phyloP scores from a whole-genome alignment of 2,797 vertebrate genomes.

The Discoglossus pictus region DNA sequence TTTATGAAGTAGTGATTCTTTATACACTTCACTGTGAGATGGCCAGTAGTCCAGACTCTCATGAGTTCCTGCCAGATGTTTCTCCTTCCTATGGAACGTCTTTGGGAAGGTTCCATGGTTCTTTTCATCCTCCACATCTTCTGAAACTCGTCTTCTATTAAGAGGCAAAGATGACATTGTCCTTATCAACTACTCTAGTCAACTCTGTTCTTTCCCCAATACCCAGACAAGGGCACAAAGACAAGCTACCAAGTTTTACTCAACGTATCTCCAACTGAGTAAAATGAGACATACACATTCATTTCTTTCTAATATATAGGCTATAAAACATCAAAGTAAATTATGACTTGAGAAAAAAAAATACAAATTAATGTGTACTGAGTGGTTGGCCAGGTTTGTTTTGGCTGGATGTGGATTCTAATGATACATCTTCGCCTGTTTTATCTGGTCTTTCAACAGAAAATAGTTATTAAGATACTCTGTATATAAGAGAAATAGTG shows the following conservation, averaged over 20 bases:
- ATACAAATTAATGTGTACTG: conserved; percentile 8
- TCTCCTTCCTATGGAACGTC: conserved; percentile 20
- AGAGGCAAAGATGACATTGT: conserved; percentile 37
- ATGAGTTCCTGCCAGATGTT: conserved; percentile 8
- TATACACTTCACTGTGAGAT: conserved; percentile 55
- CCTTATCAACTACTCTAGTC: neutral
- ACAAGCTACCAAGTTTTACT: too few relatives aligned
- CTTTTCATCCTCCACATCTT: conserved; percentile 19
- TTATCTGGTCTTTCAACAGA: conserved; percentile 37
- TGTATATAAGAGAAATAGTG: neutral
- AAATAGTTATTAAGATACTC: conserved; percentile 16
- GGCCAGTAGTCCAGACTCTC: conserved; percentile 59
- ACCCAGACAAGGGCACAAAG: neutral
- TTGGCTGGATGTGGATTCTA: conserved; percentile 1
- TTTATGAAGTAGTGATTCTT: conserved; percentile 54
- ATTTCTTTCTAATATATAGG: too few relatives aligned
- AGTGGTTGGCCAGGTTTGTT: conserved; percentile 24
- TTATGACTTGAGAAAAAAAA: conserved; percentile 3
- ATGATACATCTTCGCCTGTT: conserved; percentile 4
- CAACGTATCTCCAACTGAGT: neutral
- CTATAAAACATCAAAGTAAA: too few relatives aligned
- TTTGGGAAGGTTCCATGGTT: neutral
- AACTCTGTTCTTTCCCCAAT: neutral
- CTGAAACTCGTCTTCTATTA: neutral
- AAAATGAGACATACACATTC: neutral